phyloP scores from a whole-genome alignment of 2,888 invertebrate species.

The Branchellion lobata region DNA sequence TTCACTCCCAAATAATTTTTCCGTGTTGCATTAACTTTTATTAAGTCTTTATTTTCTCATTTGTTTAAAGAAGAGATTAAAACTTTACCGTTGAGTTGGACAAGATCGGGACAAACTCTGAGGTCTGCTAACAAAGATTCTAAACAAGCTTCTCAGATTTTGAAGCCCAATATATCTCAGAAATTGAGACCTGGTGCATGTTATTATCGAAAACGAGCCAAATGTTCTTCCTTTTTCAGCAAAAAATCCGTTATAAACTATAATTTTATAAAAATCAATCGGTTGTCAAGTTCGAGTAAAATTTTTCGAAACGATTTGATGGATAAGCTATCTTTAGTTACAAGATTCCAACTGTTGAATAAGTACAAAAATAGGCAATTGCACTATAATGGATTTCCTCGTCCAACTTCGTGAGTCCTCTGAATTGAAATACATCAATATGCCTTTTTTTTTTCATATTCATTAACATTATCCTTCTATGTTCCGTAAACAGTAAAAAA shows the following conservation, averaged over 20 bases:
- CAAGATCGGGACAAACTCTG: constrained; percentile 10
- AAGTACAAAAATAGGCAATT: constrained; percentile 3
- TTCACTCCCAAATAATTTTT: too few species aligned
- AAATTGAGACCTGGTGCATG: neutral
- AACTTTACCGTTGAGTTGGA: constrained; percentile 34
- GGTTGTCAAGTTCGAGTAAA: neutral
- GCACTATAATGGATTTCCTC: neutral
- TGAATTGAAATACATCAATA: neutral
- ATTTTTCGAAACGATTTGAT: constrained; percentile 13
- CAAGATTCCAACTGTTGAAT: constrained; percentile 24
- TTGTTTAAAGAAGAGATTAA: neutral
- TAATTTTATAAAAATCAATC: neutral
- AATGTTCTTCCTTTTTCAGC: neutral
- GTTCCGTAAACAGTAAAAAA: neutral
- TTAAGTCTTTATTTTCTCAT: too few species aligned
- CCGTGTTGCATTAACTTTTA: too few species aligned
- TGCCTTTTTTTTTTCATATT: too few species aligned
- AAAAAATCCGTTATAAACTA: neutral
- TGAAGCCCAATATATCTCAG: neutral
- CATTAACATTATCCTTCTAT: neutral
- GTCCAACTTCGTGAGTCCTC: neutral
- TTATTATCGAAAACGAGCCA: neutral
- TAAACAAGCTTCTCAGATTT: neutral
- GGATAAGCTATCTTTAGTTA: constrained; percentile 35
- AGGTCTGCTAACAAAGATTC: constrained; percentile 15